These are phyloP conservation scores for Nasonia vitripennis DNA, from an alignment of 1,140 invertebrate species.

Conservation along the genomic window DNA sequence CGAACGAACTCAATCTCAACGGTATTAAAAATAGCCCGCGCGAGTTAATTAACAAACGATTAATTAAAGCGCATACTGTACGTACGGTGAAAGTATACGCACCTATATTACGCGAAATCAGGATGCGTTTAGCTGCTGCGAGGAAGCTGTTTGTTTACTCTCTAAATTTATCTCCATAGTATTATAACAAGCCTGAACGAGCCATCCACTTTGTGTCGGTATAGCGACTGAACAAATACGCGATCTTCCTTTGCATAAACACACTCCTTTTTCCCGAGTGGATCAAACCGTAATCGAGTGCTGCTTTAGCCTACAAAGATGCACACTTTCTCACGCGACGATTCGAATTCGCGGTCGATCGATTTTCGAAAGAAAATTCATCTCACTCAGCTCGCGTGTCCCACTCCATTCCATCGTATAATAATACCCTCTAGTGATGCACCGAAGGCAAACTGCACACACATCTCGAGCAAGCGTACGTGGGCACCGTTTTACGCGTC, in stretches of 20 bases:
- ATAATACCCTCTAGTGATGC: too few relatives aligned
- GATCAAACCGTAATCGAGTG: neutral
- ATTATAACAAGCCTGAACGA: too few relatives aligned
- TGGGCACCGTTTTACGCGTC: too few relatives aligned
- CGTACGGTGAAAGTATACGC: neutral
- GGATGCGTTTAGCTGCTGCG: neutral
- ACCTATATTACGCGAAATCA: neutral
- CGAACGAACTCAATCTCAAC: too few relatives aligned
- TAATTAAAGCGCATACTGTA: too few relatives aligned
- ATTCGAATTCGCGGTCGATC: neutral
- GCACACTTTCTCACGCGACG: neutral
- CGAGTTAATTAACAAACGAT: too few relatives aligned
- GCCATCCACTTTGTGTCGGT: neutral
- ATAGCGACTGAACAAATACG: neutral
- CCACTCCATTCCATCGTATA: too few relatives aligned
- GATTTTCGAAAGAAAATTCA: neutral
- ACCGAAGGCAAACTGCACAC: too few relatives aligned
- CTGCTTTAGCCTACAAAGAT: neutral
- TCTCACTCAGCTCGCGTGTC: neutral
- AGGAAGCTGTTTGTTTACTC: neutral
- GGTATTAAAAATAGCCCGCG: too few relatives aligned
- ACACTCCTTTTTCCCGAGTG: neutral
- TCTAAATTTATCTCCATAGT: constrained; percentile 21
- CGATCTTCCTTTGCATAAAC: neutral
- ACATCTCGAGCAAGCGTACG: too few relatives aligned